Conservation (phyloP, 2,888 invertebrate species). For the Melitaea athalia region DNA sequence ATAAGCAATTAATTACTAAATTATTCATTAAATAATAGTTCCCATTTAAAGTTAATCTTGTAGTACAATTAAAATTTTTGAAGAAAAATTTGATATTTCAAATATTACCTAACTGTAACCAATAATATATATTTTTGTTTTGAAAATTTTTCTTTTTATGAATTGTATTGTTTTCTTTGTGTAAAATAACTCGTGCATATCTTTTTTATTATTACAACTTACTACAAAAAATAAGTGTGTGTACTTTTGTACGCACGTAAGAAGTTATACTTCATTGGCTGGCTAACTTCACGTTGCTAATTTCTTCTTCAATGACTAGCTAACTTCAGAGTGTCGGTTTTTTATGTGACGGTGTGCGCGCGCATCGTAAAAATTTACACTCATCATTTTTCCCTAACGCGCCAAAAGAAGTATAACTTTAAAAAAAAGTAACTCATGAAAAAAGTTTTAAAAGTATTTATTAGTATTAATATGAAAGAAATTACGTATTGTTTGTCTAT, state of each 20-base stretch:
- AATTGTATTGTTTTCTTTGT: neutral
- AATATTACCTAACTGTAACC: too few relatives aligned
- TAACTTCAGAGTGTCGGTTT: too few relatives aligned
- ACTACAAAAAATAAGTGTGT: constrained; percentile 2
- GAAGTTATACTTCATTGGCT: too few relatives aligned
- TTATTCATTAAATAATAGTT: neutral
- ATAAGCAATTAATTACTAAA: neutral
- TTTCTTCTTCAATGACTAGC: too few relatives aligned
- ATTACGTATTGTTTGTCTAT: neutral
- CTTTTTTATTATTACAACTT: neutral
- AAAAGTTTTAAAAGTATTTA: neutral
- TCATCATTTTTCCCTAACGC: too few relatives aligned
- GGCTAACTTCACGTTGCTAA: too few relatives aligned
- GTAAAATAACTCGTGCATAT: neutral
- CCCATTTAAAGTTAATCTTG: neutral
- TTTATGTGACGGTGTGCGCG: too few relatives aligned
- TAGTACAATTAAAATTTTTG: neutral
- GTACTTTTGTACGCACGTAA: too few relatives aligned
- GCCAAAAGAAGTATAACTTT: too few relatives aligned
- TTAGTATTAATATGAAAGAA: neutral
- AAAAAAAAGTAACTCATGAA: neutral
- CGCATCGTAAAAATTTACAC: too few relatives aligned
- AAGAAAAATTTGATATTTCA: too few relatives aligned
- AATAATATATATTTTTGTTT: too few relatives aligned
- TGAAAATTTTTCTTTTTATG: neutral